Evolutionary conservation across 2,113 vertebrate genomes (phyloP).

Genomic region (Poicephalus meyeri): DNA sequence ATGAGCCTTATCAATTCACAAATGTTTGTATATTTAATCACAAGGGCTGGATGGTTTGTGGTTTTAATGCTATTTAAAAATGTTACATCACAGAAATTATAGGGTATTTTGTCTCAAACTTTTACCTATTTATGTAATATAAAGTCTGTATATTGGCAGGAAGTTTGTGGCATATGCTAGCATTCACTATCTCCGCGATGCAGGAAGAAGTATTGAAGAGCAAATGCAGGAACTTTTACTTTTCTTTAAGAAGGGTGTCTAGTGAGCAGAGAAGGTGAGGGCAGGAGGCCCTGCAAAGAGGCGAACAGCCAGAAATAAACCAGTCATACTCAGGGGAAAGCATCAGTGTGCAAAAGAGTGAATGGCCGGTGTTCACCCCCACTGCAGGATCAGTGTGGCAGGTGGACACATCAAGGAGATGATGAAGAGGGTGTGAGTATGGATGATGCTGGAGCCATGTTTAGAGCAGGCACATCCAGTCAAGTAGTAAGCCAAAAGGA

Average conservation of each 20-base stretch:
- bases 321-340: background rate
- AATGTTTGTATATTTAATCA: slow-evolving; percentile 45
- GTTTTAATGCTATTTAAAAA: slow-evolving; percentile 62
- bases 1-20: slow-evolving; percentile 53
- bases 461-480: background rate
- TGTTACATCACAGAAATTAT: slow-evolving; percentile 18
- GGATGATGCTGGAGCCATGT: background rate
- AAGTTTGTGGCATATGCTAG: slow-evolving; percentile 4
- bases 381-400: background rate
- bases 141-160: slow-evolving; percentile 10
- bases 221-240: background rate
- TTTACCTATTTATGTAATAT: slow-evolving; percentile 54
- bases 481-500: background rate
- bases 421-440: background rate
- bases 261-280: background rate
- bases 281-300: background rate
- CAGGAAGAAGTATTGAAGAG: background rate
- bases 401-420: background rate
- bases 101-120: slow-evolving; percentile 52
- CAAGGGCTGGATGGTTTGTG: slow-evolving; percentile 65
- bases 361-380: background rate
- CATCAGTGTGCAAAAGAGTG: background rate
- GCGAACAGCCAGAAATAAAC: background rate
- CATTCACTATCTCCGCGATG: background rate
- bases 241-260: background rate